phyloP scores from a whole-genome alignment of 2,888 invertebrate species.

The Pollenia amentaria region DNA sequence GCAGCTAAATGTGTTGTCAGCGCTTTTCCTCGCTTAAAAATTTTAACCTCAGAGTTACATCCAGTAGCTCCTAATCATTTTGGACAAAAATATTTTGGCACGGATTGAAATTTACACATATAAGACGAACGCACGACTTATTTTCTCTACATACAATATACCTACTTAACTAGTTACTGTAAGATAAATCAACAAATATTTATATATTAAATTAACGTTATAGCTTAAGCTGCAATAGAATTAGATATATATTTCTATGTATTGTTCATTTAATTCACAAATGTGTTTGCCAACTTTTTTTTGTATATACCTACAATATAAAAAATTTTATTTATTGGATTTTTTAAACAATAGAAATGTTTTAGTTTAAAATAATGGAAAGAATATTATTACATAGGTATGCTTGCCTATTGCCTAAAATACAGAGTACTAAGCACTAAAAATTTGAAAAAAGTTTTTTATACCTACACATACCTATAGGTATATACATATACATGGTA shows the following conservation, averaged over 20 bases:
- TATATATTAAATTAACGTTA: slow-evolving; percentile 34
- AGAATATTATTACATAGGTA: not conserved
- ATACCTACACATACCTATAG: no score
- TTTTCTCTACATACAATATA: slow-evolving; percentile 18
- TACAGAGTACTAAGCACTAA: no score
- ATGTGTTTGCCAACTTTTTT: slow-evolving; percentile 50
- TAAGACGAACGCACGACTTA: slow-evolving; percentile 45
- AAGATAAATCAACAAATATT: slow-evolving; percentile 47
- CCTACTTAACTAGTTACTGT: slow-evolving; percentile 17
- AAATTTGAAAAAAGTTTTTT: no score
- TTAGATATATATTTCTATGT: slow-evolving; percentile 40
- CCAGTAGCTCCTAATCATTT: slow-evolving; percentile 98
- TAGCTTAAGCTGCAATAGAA: slow-evolving; percentile 46
- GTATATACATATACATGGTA: no score
- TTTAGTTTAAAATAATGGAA: slow-evolving; percentile 16
- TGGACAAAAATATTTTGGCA: slow-evolving; percentile 99
- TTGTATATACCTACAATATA: slow-evolving; percentile 34
- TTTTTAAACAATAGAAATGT: slow-evolving; percentile 5
- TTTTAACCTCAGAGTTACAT: slow-evolving; percentile 97
- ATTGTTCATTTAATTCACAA: slow-evolving; percentile 28
- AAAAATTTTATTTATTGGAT: slow-evolving; percentile 17
- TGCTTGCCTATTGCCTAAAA: no score
- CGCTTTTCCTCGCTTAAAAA: slow-evolving; percentile 95
- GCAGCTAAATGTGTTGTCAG: slow-evolving; percentile 93
- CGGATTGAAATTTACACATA: slow-evolving; percentile 87